A percentile compares a stretch with the other conserved stretches of the same genome.
These are phyloP conservation scores for Pontoporia blainvillei DNA, from an alignment of 2,113 vertebrate species.

Conservation along the genomic window DNA sequence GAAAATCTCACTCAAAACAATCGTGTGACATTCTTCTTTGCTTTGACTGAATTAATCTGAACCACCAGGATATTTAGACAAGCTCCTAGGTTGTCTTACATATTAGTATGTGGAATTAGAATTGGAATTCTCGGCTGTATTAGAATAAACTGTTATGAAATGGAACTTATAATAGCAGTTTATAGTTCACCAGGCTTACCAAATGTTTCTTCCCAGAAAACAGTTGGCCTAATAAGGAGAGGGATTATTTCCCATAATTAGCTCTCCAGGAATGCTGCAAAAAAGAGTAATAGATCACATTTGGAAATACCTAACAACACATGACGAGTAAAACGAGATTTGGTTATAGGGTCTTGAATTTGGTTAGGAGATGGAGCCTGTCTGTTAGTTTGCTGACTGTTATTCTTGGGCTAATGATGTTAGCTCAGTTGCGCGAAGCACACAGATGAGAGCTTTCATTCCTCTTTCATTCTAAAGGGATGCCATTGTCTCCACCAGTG, in stretches of 20 bases:
- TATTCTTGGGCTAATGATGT: conserved; percentile 74
- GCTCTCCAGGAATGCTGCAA: conserved; percentile 54
- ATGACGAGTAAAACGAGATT: conserved; percentile 62
- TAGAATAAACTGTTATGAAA: conserved; percentile 74
- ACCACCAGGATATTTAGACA: conserved; percentile 49
- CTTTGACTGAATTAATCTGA: conserved; percentile 74
- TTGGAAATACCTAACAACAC: conserved; percentile 60
- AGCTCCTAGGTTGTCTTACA: conserved; percentile 61
- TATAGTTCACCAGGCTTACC: conserved; percentile 59
- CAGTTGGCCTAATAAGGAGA: conserved; percentile 70
- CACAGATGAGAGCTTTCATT: conserved; percentile 61
- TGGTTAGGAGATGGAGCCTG: conserved; percentile 29
- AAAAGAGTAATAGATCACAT: conserved; percentile 50
- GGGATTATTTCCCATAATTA: background rate
- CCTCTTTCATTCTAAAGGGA: conserved; percentile 46
- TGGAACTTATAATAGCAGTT: conserved; percentile 70
- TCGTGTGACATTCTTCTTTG: conserved; percentile 67
- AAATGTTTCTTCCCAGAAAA: conserved; percentile 64
- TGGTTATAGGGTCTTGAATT: conserved; percentile 54
- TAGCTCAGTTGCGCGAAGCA: conserved; percentile 72
- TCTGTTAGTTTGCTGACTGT: conserved; percentile 43
- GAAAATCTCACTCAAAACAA: conserved; percentile 71
- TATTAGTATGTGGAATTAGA: conserved; percentile 67
- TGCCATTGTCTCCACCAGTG: conserved; percentile 61
- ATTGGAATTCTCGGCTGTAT: conserved; percentile 55